Base-by-base conservation (phyloP, 2,888 invertebrate genomes). In the Axea sp. region DNA sequence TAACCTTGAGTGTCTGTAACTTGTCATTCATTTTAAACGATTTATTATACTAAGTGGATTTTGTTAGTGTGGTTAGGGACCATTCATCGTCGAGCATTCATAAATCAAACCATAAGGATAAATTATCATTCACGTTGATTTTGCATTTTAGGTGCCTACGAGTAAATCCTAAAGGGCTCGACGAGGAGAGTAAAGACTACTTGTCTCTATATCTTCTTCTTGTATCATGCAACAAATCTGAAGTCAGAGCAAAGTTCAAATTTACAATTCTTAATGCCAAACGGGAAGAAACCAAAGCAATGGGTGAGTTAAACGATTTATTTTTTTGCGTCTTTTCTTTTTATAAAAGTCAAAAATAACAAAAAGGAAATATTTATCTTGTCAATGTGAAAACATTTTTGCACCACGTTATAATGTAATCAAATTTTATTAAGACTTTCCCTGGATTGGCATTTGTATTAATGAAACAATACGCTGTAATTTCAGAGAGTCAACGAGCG, bases 131-230 rank as follows among this genome's bases (percentile, higher is more conserved):
- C 17, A 45, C 15, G 7, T 45, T 37, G 26, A 47, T 53, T 59
- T 19, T 37, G 9, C 2, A 0, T 72, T 87, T 30, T 82, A 95
- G 95, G 95, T 99, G 99, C 93, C 92, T 99, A 88, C 93, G 99
- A 88, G 99, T 99, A 75, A 99, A 99, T 91, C 99, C 99, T 74
- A 99, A 99, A 91, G 99, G 99, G 84, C 92, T 99, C 88, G 99
- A 99, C 89, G 99, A 99, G 90, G 99, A 99, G 91, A 98, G 98
- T 90, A 99, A 99, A 93, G 99, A 99, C 92, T 99, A 99, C 90
- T 92, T 99, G 88, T 99, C 98, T 77, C 92, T 99, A 87, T 99
- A 99, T 91, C 93, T 99, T 88, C 92, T 99, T 88, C 93, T 99
- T 90, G 99, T 99, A 86, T 97, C 98, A 86, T 99, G 99, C 92